Evolutionary conservation across 2,113 vertebrate genomes (phyloP), one percentile per base, ranked within the genome.

Genomic region (Meriones unguiculatus): DNA sequence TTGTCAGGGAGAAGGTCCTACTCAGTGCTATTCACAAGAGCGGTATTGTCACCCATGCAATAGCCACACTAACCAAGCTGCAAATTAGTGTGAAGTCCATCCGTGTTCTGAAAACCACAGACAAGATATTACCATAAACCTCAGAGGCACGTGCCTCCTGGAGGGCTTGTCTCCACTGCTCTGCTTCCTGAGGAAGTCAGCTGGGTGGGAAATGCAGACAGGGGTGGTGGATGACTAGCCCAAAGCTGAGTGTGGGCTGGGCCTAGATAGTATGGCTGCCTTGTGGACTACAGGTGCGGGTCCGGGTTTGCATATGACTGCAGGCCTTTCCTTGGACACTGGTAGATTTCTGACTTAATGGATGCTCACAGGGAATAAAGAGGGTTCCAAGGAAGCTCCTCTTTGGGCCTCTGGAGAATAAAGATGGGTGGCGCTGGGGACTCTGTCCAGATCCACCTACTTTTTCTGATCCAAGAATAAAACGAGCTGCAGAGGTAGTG

Each of bases 281-380:
- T 20, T 15, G 3, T 30, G 46, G 32, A 25, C 41, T 20, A 13
- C 1, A 28, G 65, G 64, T 9, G 0, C 3, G 0, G 24, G 25
- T 0, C 4, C 11, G 32, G 7, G 17, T 1, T n/a, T 57, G 2
- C 14, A 0, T 11, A 30, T 2, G 6, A 28, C 25, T 15, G 2
- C 5, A 35, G 73, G 25, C 17, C n/a, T 50, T 69, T 46, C 12
- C 28, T 81, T 50, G 57, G 81, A 70, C 41, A n/a, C 2, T 5
- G 38, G 38, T 17, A 18, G 7, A 30, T 28, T 41, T 85, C 81
- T 46, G n/a, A 64, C 7, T 59, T 32, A 38, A 0, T 4, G 12
- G n/a, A 12, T 10, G 0, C 59, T 62, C 75, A 17, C 4, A 38
- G n/a, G 3, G 10, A 17, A 0, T 3, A 15, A 14, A 35, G 82